phyloP scores from a whole-genome alignment of 2,113 vertebrate species.

The Actenoides hombroni region DNA sequence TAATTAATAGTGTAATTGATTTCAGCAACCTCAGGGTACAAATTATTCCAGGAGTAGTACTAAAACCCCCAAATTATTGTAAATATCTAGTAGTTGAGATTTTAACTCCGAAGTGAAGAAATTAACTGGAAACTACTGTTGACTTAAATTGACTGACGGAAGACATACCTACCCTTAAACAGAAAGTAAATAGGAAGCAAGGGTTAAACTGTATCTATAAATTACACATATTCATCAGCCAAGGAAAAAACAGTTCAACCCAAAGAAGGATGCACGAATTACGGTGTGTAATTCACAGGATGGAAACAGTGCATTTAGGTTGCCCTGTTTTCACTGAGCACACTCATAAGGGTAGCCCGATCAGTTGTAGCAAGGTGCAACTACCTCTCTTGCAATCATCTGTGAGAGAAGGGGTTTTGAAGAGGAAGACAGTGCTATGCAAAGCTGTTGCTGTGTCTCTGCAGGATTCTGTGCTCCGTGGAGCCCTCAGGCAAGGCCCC shows the following conservation, averaged over 20 bases:
- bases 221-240: not conserved
- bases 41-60: not conserved
- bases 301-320: rapidly evolving
- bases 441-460: not conserved
- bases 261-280: not conserved
- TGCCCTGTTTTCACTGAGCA: not conserved
- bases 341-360: not conserved
- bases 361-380: not conserved
- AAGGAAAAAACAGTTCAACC: not conserved
- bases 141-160: not conserved
- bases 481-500: not conserved
- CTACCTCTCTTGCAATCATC: not conserved
- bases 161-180: not conserved
- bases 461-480: not conserved
- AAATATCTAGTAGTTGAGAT: not conserved
- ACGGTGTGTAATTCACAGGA: not conserved
- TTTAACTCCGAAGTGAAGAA: not conserved
- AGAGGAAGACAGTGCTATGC: not conserved
- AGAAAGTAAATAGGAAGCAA: not conserved
- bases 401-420: not conserved
- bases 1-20: slow-evolving; percentile 50
- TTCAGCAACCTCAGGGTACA: not conserved
- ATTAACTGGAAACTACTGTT: not conserved
- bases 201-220: not conserved
- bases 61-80: not conserved